Evolutionary conservation across 1,140 invertebrate species (phyloP).

Genomic region (Pachypsylla venusta): DNA sequence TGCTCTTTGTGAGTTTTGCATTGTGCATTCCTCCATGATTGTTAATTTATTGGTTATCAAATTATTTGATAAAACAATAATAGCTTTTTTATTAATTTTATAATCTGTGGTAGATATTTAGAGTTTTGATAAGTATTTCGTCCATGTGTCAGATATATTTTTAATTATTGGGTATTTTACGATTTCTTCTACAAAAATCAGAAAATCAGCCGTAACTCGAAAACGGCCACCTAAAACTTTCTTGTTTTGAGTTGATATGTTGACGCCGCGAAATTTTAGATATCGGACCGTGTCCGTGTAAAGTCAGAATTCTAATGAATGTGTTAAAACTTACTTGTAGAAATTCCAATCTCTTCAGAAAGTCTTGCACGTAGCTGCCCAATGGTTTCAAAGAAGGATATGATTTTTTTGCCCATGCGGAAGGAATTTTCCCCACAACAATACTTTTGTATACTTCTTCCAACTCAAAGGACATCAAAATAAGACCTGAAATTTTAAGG

Average conservation of each 20-base stretch:
- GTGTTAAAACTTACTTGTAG: slow-evolving; percentile 43
- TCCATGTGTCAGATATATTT: not conserved
- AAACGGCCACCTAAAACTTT: too few species aligned
- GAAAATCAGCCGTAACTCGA: too few species aligned
- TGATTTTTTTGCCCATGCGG: slow-evolving; percentile 65
- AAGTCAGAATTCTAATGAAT: not conserved
- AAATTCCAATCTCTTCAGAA: slow-evolving; percentile 64
- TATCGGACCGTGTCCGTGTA: slow-evolving; percentile 10
- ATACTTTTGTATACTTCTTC: slow-evolving; percentile 77
- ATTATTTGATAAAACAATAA: too few species aligned
- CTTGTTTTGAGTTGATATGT: too few species aligned
- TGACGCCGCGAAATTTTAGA: too few species aligned
- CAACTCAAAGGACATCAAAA: slow-evolving; percentile 71
- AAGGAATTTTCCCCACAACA: slow-evolving; percentile 65
- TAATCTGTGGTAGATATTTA: too few species aligned
- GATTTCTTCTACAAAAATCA: too few species aligned
- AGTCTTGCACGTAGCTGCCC: slow-evolving; percentile 77
- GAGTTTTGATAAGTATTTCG: slow-evolving; percentile 2
- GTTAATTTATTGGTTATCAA: too few species aligned
- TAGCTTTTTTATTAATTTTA: too few species aligned
- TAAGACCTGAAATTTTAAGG: slow-evolving; percentile 50
- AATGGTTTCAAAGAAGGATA: slow-evolving; percentile 89
- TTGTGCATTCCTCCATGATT: too few species aligned
- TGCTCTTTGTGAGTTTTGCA: too few species aligned
- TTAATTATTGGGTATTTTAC: too few species aligned